Conservation (phyloP, 2,888 invertebrate genomes). For the Xestobium rufovillosum region DNA sequence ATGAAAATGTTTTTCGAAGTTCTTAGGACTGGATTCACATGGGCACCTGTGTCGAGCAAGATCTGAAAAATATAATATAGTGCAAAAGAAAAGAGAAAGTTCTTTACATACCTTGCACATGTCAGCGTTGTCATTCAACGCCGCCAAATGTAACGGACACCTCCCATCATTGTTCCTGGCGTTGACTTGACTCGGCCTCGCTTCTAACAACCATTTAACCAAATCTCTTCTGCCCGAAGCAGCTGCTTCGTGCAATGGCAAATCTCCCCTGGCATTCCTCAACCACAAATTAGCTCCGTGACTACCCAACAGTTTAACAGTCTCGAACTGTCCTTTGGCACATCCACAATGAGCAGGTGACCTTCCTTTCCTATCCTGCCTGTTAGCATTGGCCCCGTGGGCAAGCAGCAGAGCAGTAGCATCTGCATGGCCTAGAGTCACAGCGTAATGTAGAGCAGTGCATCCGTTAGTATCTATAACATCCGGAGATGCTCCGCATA, state of each 20-base stretch:
- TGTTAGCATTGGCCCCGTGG: conserved; percentile 83
- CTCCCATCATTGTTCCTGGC: conserved; percentile 89
- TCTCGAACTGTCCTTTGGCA: conserved; percentile 83
- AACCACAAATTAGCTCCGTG: conserved; percentile 87
- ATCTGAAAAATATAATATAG: conserved; percentile 43
- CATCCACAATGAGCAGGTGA: conserved; percentile 94
- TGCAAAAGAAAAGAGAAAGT: conserved; percentile 12
- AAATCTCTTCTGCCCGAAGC: conserved; percentile 83
- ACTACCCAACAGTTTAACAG: conserved; percentile 52
- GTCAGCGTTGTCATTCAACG: conserved; percentile 87
- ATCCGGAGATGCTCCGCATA: conserved; percentile 85
- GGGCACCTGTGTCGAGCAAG: conserved; percentile 74
- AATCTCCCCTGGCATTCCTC: conserved; percentile 86
- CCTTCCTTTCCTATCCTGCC: conserved; percentile 78
- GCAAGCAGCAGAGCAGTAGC: conserved; percentile 84
- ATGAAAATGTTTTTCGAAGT: conserved; percentile 77
- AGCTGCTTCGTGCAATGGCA: conserved; percentile 94
- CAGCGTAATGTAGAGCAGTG: conserved; percentile 93
- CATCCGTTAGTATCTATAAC: conserved; percentile 90
- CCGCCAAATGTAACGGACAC: conserved; percentile 89
- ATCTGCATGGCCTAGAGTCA: conserved; percentile 88
- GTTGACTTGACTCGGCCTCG: conserved; percentile 75
- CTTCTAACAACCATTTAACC: conserved; percentile 79
- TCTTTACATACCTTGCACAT: conserved; percentile 69
- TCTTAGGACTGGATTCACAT: conserved; percentile 76